These are phyloP conservation scores for Gulo gulo DNA, from an alignment of 2,113 vertebrate species.

Conservation along the genomic window DNA sequence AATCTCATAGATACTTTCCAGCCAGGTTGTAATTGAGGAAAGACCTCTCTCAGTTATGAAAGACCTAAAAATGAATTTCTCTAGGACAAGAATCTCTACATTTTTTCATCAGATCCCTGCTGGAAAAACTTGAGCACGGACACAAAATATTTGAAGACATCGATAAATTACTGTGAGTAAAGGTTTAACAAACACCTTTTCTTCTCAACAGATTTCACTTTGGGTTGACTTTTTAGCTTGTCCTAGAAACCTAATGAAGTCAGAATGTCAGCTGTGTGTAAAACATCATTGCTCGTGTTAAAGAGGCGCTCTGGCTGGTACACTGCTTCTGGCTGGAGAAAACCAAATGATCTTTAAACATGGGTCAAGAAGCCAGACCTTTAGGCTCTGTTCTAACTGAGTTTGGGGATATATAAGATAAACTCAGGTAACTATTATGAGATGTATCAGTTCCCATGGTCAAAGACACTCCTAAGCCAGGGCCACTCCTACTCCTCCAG, in stretches of 20 bases:
- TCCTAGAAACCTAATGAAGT: not conserved
- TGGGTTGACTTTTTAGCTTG: not conserved
- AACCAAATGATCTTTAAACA: not conserved
- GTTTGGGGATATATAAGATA: not conserved
- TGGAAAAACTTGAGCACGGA: not conserved
- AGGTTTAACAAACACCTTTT: not conserved
- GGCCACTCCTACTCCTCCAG: no score
- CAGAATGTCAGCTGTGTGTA: not conserved
- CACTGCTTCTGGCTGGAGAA: not conserved
- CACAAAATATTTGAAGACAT: not conserved
- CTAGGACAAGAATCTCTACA: not conserved
- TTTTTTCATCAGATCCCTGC: not conserved
- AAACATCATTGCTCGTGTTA: not conserved
- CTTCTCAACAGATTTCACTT: not conserved
- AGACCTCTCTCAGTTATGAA: not conserved
- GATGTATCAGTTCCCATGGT: accelerated
- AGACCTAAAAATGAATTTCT: not conserved
- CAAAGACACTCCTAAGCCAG: not conserved
- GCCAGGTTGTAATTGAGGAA: not conserved
- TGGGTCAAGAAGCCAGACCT: not conserved
- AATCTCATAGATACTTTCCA: not conserved
- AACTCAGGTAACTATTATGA: not conserved
- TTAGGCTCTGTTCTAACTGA: not conserved
- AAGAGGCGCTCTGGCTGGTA: not conserved
- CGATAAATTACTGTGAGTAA: not conserved